Evolutionary conservation across 2,888 invertebrate genomes (phyloP).

Genomic region (Ramazzottius varieornatus): DNA sequence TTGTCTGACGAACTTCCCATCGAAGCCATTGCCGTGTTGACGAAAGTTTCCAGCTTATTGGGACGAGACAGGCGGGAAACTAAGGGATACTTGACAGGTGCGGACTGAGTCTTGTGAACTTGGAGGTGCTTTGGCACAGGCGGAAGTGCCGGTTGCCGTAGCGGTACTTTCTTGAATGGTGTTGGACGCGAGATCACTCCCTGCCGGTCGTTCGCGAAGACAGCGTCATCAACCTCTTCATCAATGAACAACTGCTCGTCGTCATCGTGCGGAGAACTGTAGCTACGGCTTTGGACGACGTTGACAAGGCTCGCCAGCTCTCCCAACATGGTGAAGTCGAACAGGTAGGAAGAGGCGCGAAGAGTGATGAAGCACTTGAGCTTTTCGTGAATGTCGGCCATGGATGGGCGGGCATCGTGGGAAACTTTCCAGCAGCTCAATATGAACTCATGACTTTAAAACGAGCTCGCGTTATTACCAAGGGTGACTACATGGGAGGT

Average conservation of each 20-base stretch:
- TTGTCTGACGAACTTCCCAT: no score
- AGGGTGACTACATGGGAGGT: no score
- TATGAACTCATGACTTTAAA: neutral
- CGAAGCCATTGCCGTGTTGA: no score
- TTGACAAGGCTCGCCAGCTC: neutral
- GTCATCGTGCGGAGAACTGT: neutral
- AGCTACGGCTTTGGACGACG: neutral
- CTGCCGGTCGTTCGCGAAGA: neutral
- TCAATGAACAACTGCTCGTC: neutral
- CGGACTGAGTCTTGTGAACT: neutral
- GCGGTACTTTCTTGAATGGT: no score
- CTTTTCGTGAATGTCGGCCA: neutral
- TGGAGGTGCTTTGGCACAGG: neutral
- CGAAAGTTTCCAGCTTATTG: no score
- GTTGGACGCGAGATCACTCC: neutral
- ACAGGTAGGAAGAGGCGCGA: neutral
- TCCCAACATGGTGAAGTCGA: neutral
- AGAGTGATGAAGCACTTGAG: neutral
- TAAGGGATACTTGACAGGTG: neutral
- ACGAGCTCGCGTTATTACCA: neutral
- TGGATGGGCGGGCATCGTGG: neutral
- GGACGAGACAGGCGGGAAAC: neutral
- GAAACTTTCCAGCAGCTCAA: neutral
- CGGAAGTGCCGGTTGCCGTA: neutral
- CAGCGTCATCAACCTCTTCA: neutral